Evolutionary conservation across 2,797 vertebrate species (phyloP), one percentile per base, ranked within the genome.

Genomic region (Valencia hispanica): DNA sequence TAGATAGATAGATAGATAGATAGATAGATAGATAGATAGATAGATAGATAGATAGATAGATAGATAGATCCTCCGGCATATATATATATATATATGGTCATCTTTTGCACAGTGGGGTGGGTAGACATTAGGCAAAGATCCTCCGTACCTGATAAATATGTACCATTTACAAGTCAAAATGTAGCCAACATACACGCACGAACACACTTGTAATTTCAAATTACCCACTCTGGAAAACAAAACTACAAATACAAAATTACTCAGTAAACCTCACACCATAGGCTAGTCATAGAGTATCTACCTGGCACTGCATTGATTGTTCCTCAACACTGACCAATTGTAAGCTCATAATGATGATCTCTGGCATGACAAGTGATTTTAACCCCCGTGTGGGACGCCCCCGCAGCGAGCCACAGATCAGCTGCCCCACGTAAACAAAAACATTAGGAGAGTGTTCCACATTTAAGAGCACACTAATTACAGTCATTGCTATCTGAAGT

Each of bases 381-480:
- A 96, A 96, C 95, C 95, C 90, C 90, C 91, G 88, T 92, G 93
- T 78, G 84, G 91, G 91, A 94, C 94, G 79, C 95, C 94, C 93
- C 94, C 94, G 89, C 94, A 90, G 89, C 75, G 73, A 82, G 89
- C 94, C 93, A 93, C 91, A 92, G 95, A 93, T 95, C 93, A 93
- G 93, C 94, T 90, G 92, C 93, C 91, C 90, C 88, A 80, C 78
- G 87, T 94, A 95, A 95, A 96, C 95, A 96, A 95, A 95, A 95
- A 94, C 95, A 94, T 93, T 93, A 92, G 90, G 91, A 93, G 92
- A 90, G 94, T 75, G 88, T 93, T 95, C 91, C 89, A 90, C 87
- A 91, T 95, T 94, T 95, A 96, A 96, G 95, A 95, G 94, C 94
- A 91, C 61, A 87, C 93, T 96, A 96, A 96, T 96, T 96, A 95